Evolutionary conservation across 2,113 vertebrate species (phyloP), one percentile per base, ranked within the genome.

Genomic region (Alectura lathami): DNA sequence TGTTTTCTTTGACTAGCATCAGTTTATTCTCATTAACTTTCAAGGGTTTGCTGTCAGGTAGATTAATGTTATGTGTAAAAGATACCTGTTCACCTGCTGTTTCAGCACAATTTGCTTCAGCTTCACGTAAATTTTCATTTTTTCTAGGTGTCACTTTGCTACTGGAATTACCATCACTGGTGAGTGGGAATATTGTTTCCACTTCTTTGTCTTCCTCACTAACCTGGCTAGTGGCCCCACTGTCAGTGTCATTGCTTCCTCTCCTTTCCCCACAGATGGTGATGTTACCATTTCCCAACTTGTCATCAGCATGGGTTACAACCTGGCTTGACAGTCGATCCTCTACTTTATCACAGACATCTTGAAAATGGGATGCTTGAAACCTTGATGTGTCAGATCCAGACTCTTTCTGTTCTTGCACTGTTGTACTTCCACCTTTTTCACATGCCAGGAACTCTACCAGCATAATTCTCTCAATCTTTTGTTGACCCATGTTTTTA

Each of bases 401-500:
- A 69, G 34, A 80, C 40, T 13, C 26, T 88, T 96, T 94, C 64
- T 94, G 84, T 47, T 96, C 94, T 17, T 87, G 79, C 4, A n/a
- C 4, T 43, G 69, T 34, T 42, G 64, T 7, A 6, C 69, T 80
- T 48, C 93, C 94, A 42, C 78, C 77, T 90, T 74, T 88, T 50
- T 80, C 89, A 79, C 88, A 88, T 5, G 72, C 95, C 54, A 88
- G 60, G n/a, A 93, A 78, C 23, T 93, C 96, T 16, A 66, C 85
- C 29, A 86, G 70, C 62, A 88, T 96, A 89, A 96, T 86, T 70
- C 85, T 97, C 82, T 85, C 86, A 87, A 66, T 17, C 50, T 96
- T 96, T 34, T 97, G 84, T 43, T 97, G 97, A 91, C 94, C 96
- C 0, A 13, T n/a, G 38, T 50, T 75, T 91, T 91, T 91, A 59